A percentile compares a stretch with the other conserved stretches of the same genome.
phyloP scores from a whole-genome alignment of 1,140 invertebrate species.

The Leptonema lineaticorne region DNA sequence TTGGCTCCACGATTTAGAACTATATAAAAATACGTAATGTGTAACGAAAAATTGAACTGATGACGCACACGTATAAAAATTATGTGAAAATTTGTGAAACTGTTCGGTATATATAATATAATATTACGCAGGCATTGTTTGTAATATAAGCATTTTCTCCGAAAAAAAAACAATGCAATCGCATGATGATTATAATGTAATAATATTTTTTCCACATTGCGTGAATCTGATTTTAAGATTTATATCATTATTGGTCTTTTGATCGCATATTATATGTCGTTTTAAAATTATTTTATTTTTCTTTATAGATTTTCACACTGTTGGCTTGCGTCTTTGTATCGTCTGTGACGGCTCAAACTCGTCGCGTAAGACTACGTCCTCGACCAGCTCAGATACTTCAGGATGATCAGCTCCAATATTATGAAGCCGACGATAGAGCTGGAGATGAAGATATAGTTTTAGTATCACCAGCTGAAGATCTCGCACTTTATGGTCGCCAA shows the following conservation, averaged over 20 bases:
- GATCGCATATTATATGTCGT: background rate
- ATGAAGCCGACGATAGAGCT: constrained; percentile 35
- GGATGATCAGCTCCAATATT: constrained; percentile 35
- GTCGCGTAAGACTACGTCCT: constrained; percentile 35
- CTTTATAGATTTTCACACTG: constrained; percentile 31
- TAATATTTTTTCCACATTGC: background rate
- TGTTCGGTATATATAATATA: too few species aligned
- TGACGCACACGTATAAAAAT: too few species aligned
- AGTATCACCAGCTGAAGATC: constrained; percentile 48
- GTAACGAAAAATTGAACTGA: too few species aligned
- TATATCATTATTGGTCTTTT: background rate
- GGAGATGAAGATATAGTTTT: constrained; percentile 48
- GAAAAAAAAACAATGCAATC: background rate
- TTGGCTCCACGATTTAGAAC: background rate
- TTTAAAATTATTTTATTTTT: background rate
- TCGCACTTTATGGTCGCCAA: constrained; percentile 48
- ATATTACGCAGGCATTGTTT: too few species aligned
- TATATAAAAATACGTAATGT: background rate
- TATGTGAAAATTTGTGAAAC: too few species aligned
- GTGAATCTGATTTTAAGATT: too few species aligned
- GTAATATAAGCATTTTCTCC: background rate
- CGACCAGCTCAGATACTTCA: constrained; percentile 24
- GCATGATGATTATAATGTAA: background rate
- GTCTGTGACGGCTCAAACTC: constrained; percentile 6
- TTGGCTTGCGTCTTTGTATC: constrained; percentile 19